Evolutionary conservation across 2,113 vertebrate species (phyloP), one percentile per base, ranked within the genome.

Genomic region (Lepisosteus oculatus): DNA sequence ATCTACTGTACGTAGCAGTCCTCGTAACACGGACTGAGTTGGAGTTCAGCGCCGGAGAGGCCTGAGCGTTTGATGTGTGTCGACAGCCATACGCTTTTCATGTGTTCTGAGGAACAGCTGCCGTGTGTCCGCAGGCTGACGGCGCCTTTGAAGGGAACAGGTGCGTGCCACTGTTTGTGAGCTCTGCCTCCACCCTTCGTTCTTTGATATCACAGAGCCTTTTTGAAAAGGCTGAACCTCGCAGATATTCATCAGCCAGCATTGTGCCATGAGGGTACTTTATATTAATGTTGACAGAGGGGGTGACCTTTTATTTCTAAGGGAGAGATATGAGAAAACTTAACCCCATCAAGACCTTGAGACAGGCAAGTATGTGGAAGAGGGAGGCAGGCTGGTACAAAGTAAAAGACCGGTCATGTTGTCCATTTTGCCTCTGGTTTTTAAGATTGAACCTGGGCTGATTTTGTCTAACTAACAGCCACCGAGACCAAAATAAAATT

Each of bases 121-220:
- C 42, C 47, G 9, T 7, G 8, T 42, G 66, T 42, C 47, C 47
- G 41, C 43, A 13, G 51, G 15, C 44, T 43, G 11, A 17, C 51
- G 15, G 66, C 3, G 66, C 47, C 66, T 68, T 55, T 68, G 66
- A 55, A 68, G 66, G 66, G 66, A 68, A 42, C 66, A 55, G 66
- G 66, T 68, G 66, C 51, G 14, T 42, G 47, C n/a, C 51, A 41
- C 66, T 55, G 3, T 68, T n/a, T 55, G 45, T 17, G 51, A 29
- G 47, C 54, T 55, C 29, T 9, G 13, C 47, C 45, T 11, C 66
- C 29, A n/a, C 11, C 51, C 66, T 68, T 68, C 15, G n/a, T 41
- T 55, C 47, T 14, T 44, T 14, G 44, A 8, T 7, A 59, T 59
- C 57, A 11, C 45, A 17, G 57, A 51, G 47, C 47, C 9, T 51